A percentile compares a stretch with the other conserved stretches of the same genome.
phyloP scores from a whole-genome alignment of 1,140 invertebrate genomes.

The Leptopilina boulardi region DNA sequence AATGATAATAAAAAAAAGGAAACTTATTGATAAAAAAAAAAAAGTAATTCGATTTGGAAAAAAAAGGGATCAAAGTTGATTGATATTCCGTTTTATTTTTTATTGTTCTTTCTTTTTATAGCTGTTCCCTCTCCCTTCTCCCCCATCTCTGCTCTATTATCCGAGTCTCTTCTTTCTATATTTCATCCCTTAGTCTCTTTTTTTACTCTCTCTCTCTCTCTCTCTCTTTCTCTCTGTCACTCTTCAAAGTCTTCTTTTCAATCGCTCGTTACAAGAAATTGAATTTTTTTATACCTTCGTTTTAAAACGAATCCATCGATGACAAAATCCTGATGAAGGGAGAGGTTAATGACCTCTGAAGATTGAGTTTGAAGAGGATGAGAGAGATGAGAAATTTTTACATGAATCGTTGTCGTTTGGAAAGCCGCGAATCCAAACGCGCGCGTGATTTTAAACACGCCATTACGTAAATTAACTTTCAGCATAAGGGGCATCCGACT shows the following conservation, averaged over 20 bases:
- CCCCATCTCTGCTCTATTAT: not conserved
- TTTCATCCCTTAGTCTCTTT: not conserved
- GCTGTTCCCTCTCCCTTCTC: not conserved
- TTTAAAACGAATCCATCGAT: not conserved
- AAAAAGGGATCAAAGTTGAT: not conserved
- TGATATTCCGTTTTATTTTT: not conserved
- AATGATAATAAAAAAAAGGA: not conserved
- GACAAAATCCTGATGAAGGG: not conserved
- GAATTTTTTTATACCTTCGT: slow-evolving; percentile 3
- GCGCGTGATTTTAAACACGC: slow-evolving; percentile 61
- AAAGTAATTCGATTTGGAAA: not conserved
- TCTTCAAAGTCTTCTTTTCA: slow-evolving; percentile 14
- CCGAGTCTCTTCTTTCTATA: not conserved
- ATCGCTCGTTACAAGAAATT: slow-evolving; percentile 29
- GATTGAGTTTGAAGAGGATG: not conserved
- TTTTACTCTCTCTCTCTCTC: too few relatives aligned
- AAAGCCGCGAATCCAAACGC: slow-evolving; percentile 11
- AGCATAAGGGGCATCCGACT: slow-evolving; percentile 57
- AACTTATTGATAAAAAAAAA: not conserved
- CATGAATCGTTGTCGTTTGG: not conserved
- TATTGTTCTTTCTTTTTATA: slow-evolving; percentile 13
- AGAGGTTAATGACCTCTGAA: not conserved
- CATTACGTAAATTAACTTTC: slow-evolving; percentile 69
- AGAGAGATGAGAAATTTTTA: not conserved
- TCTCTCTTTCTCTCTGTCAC: not conserved